A percentile compares a stretch with the other conserved stretches of the same genome.
These are phyloP conservation scores for Amazona ochrocephala DNA, from an alignment of 2,797 vertebrate species.

Conservation along the genomic window DNA sequence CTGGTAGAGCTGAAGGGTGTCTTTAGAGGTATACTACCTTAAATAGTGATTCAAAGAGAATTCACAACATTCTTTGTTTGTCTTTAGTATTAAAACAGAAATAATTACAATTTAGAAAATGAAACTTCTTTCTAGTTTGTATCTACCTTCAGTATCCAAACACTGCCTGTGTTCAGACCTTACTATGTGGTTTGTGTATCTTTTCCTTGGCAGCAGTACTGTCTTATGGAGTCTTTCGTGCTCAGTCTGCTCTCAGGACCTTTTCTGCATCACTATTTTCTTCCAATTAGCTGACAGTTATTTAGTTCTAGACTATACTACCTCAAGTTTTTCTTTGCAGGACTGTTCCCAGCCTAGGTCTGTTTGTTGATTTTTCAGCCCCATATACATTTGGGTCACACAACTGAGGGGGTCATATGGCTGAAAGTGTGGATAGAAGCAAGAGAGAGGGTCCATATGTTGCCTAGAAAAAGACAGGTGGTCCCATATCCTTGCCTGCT, in stretches of 20 bases:
- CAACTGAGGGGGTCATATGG: background rate
- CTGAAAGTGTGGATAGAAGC: background rate
- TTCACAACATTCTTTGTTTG: background rate
- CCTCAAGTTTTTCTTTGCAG: background rate
- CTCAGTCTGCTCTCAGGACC: background rate
- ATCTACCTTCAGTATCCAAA: background rate
- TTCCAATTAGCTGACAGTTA: accelerated
- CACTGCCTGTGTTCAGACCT: background rate
- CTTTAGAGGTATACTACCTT: background rate
- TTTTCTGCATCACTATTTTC: background rate
- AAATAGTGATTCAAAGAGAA: background rate
- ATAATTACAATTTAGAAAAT: background rate
- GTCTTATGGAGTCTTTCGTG: background rate
- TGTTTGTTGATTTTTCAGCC: background rate
- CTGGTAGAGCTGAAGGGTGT: background rate
- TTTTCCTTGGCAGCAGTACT: background rate
- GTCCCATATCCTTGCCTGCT: background rate
- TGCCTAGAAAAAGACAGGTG: background rate
- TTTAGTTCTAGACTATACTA: background rate
- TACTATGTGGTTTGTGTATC: background rate
- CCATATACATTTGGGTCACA: background rate
- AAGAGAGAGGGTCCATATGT: background rate
- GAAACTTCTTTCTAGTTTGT: background rate
- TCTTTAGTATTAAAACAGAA: background rate
- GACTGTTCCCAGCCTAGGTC: background rate